phyloP scores from a whole-genome alignment of 1,140 invertebrate genomes.

The Cylas formicarius region DNA sequence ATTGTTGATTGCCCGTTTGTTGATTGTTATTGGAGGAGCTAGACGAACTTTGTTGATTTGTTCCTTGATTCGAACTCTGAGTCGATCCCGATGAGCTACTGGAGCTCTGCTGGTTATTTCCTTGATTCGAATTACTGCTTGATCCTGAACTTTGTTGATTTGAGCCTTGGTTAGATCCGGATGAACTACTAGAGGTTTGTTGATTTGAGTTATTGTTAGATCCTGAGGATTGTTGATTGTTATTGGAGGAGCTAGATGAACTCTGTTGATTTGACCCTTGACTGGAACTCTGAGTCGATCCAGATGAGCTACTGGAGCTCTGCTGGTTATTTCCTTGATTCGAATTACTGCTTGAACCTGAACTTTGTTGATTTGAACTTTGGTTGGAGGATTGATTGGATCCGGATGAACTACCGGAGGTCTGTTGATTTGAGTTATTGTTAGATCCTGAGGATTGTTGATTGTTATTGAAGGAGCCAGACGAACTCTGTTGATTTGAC shows the following conservation, averaged over 20 bases:
- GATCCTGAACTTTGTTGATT: constrained; percentile 16
- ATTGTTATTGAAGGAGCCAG: too few species aligned
- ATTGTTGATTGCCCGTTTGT: constrained; percentile 6
- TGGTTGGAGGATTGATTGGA: constrained; percentile 7
- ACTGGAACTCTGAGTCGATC: constrained; percentile 9
- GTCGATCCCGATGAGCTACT: constrained; percentile 1
- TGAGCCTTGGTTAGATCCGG: constrained; percentile 8
- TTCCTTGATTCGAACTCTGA: constrained; percentile 11
- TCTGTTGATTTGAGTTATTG: constrained; percentile 2
- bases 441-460: too few species aligned
- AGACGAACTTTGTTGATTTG: constrained; percentile 6
- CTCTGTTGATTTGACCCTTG: constrained; percentile 21
- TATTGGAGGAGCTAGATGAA: constrained; percentile 15
- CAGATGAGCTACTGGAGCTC: constrained; percentile 4
- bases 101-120: constrained; percentile 10
- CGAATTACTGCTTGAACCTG: constrained; percentile 3
- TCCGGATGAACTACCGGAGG: constrained; percentile 1
- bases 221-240: constrained; percentile 13
- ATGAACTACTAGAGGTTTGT: constrained; percentile 6
- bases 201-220: constrained; percentile 10
- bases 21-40: constrained; percentile 5
- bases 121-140: constrained; percentile 16
- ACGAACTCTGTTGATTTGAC: constrained; percentile 13
- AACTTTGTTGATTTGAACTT: constrained; percentile 14
- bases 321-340: constrained; percentile 14